Base-by-base conservation (phyloP, 2,888 invertebrate genomes). In the Hipparchia semele region DNA sequence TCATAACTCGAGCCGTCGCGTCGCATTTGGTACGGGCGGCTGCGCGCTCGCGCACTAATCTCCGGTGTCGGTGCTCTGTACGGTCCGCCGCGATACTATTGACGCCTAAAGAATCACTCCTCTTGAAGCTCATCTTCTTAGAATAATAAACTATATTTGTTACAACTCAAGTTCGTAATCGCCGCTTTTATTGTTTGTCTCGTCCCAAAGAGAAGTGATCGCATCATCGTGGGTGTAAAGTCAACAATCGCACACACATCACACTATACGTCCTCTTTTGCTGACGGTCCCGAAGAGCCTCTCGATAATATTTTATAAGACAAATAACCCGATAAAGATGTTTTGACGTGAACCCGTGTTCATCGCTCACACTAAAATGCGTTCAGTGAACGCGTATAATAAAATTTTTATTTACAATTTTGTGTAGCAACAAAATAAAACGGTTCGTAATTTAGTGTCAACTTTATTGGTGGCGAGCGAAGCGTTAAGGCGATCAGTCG, bases 261-360 rank as follows among this genome's bases (percentile, higher is more conserved):
- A 86, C 86, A 87, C 89, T 87, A 86, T 86, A 87, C 88, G 89
- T 89, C 91, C 90, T 91, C 91, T 92, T 92, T 92, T 91, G 93
- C 94, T 93, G 92, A 92, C 91, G 91, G 86, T 93, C 89, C 91
- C 87, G 87, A 89, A 88, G 90, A 90, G 91, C 89, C 92, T 89
- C 93, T 93, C 88, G 92, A 94, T 93, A 92, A 92, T 92, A 93
- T 93, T 94, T 93, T 92, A 92, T 93, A 94, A 94, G 93, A 94
- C 94, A 94, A 94, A 93, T 93, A 94, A 93, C 92, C 90, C 89
- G 93, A 94, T 94, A 93, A 93, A 94, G 92, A 94, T 93, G 92
- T 94, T 94, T 92, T 94, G 94, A 94, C 94, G 90, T 92, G 93
- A 90, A 94, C 91, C 93, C 90, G 89, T 93, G 93, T 94, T 91